Evolutionary conservation across 35 echinoderm and acorn worm species (phyloP).

Genomic region (Nesometra sesokonis): DNA sequence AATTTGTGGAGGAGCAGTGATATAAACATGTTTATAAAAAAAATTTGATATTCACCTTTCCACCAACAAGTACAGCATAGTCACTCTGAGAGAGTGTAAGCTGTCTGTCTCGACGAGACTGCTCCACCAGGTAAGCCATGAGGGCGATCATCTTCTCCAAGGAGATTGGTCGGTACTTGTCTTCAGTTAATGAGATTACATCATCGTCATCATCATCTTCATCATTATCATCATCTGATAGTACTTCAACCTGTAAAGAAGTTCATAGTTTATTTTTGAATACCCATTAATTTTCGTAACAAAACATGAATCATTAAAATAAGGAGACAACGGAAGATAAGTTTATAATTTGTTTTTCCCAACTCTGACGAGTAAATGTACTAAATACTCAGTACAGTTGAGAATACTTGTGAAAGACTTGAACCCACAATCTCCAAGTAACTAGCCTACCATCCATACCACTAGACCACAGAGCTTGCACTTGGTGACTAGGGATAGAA

Average conservation of each 20-base stretch:
- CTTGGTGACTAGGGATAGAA: too few relatives aligned
- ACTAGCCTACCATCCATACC: too few relatives aligned
- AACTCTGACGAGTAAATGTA: too few relatives aligned
- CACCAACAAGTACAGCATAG: constrained; percentile 56
- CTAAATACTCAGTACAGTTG: too few relatives aligned
- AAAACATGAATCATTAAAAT: neutral
- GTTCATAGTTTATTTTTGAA: neutral
- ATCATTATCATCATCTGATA: constrained; percentile 81
- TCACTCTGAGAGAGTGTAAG: constrained; percentile 63
- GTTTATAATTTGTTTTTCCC: neutral
- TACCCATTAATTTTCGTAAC: neutral
- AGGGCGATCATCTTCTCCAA: constrained; percentile 83
- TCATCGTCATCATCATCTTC: constrained; percentile 87
- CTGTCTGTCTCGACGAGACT: constrained; percentile 45
- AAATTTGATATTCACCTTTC: constrained; percentile 35
- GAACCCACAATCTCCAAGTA: too few relatives aligned
- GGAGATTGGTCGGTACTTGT: constrained; percentile 68
- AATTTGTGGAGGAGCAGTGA: neutral
- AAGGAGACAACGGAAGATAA: neutral
- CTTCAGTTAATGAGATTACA: constrained; percentile 69
- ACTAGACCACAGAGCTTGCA: too few relatives aligned
- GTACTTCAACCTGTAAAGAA: constrained; percentile 45
- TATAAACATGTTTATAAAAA: neutral
- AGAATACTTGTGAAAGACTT: too few relatives aligned
- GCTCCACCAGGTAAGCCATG: constrained; percentile 66